Percentiles rank a stretch among this genome's conserved stretches.
phyloP scores from a whole-genome alignment of 2,797 vertebrate species.

The Crax fasciolata region DNA sequence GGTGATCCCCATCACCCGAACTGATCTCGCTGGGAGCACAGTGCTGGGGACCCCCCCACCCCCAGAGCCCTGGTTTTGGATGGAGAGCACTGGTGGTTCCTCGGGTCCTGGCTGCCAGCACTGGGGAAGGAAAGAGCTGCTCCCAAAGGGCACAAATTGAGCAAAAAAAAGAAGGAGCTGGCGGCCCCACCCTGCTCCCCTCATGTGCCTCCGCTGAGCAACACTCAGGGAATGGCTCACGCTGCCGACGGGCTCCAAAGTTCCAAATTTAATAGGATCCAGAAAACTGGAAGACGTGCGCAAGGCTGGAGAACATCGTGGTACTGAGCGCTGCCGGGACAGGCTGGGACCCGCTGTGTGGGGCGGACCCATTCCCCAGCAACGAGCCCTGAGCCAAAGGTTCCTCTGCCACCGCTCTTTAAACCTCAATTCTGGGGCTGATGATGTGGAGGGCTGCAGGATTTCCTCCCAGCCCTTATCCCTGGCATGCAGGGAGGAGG shows the following conservation, averaged over 20 bases:
- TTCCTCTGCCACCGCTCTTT: background rate
- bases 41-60: background rate
- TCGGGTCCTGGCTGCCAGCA: background rate
- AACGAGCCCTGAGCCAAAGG: background rate
- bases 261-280: background rate
- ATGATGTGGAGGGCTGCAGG: rapidly evolving
- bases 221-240: rapidly evolving
- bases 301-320: background rate
- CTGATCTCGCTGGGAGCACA: background rate
- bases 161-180: background rate
- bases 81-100: background rate
- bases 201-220: background rate
- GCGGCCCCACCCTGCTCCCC: background rate
- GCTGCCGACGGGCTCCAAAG: rapidly evolving
- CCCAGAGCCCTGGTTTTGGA: background rate
- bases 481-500: rapidly evolving
- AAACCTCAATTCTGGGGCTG: background rate
- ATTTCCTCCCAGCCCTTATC: background rate
- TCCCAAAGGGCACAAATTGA: background rate
- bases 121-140: background rate
- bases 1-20: background rate
- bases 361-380: background rate
- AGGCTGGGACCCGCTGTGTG: background rate
- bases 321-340: rapidly evolving
- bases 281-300: background rate